Base-by-base conservation (phyloP, 2,888 invertebrate species). In the Diaprepes abbreviatus region DNA sequence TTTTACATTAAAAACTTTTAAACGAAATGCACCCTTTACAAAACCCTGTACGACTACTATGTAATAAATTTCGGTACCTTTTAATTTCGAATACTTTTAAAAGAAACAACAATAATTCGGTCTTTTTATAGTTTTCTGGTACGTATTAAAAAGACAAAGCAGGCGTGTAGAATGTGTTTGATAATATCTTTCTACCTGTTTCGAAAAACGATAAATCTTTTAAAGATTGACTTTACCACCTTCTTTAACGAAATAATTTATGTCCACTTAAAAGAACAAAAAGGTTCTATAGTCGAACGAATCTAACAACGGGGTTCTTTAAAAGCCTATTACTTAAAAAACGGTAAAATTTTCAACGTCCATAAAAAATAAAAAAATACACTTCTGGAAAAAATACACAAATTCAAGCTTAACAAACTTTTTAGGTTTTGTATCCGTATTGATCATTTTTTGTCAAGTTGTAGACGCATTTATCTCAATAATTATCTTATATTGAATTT, bases 231-330 rank as follows among this genome's bases (percentile, higher is more conserved):
- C 45, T 45, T 45, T 45, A 45, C 45, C 45, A 45, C 45, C 45
- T 45, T 45, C 45, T 45, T 24, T 45, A 45, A 45, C 45, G 12
- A 45, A 45, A 45, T 45, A 45, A 45, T 45, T 45, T 45, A 45
- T 45, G 45, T 45, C 45, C 45, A 45, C 45, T 45, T 45, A 45
- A 45, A 12, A 45, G 21, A 45, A 45, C 45, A 45, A 45, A 45
- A 45, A 24, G 45, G 24, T 45, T 24, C 45, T 6, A 12, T 45
- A 45, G 24, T 45, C 45, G 21, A 24, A 21, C 24, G 24, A 21
- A 24, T 24, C 24, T 45, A 21, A 45, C 45, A 12, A 45, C 24
- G 24, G 45, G 45, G 43, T 19, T 17, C 24, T 24, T 45, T 0
- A 40, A 14, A 40, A 16, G 40, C 16, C 4, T 19, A 43, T 43